phyloP scores from a whole-genome alignment of 2,888 invertebrate genomes.

The Spialia ferax region DNA sequence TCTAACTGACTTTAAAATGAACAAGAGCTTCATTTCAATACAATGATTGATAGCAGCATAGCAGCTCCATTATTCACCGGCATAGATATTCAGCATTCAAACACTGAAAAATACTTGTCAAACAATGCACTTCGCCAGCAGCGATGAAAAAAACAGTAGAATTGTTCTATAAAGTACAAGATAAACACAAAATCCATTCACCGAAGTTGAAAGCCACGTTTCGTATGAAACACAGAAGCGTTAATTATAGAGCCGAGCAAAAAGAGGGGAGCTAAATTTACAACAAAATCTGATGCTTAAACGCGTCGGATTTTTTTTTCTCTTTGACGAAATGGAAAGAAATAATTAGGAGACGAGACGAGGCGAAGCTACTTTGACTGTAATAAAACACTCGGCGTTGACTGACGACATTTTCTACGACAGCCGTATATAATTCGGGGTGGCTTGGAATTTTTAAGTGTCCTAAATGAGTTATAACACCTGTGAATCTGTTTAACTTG shows the following conservation, averaged over 20 bases:
- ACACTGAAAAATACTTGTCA: constrained; percentile 1
- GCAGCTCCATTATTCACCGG: neutral
- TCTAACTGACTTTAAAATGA: neutral
- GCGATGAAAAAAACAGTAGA: neutral
- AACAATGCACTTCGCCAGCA: neutral
- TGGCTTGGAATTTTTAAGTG: constrained; percentile 57
- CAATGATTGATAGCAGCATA: constrained; percentile 1
- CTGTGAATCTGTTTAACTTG: constrained; percentile 55
- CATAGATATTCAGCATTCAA: neutral
- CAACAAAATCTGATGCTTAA: constrained; percentile 78
- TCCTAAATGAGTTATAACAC: constrained; percentile 65
- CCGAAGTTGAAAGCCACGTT: constrained; percentile 49
- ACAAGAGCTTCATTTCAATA: neutral
- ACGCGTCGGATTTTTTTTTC: constrained; percentile 71
- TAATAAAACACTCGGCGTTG: constrained; percentile 79
- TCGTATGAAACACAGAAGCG: constrained; percentile 59
- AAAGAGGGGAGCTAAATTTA: constrained; percentile 77
- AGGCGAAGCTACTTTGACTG: constrained; percentile 62
- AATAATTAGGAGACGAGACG: constrained; percentile 81
- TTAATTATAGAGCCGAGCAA: constrained; percentile 66
- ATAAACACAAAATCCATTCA: constrained; percentile 9
- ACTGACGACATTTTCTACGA: constrained; percentile 69
- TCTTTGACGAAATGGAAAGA: constrained; percentile 71
- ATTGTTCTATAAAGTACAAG: neutral
- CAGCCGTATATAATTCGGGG: constrained; percentile 47